These are phyloP conservation scores for Thecophora atra DNA, from an alignment of 2,888 invertebrate species.

Conservation along the genomic window DNA sequence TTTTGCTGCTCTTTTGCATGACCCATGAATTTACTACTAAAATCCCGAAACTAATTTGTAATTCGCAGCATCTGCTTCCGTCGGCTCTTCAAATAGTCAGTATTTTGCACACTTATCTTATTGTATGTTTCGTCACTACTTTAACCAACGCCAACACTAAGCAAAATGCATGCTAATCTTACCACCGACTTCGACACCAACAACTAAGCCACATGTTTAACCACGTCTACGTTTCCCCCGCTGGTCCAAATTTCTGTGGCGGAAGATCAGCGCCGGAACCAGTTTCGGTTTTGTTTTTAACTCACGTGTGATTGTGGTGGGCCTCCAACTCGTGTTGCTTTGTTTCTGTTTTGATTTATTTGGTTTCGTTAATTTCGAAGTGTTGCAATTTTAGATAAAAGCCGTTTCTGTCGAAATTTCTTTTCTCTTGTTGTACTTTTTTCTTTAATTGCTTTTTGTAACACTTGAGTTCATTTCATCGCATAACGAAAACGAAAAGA, in stretches of 20 bases:
- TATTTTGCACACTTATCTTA: neutral
- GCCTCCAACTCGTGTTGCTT: neutral
- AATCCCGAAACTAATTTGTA: neutral
- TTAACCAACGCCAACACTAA: neutral
- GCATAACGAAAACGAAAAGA: too few species aligned
- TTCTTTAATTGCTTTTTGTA: too few species aligned
- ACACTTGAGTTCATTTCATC: too few species aligned
- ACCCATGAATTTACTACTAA: conserved; percentile 3
- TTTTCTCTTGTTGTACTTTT: too few species aligned
- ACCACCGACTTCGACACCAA: conserved; percentile 1
- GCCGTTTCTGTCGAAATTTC: neutral
- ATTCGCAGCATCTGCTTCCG: too few species aligned
- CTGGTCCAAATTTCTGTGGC: conserved; percentile 19
- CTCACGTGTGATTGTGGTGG: conserved; percentile 12
- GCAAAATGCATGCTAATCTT: conserved; percentile 15
- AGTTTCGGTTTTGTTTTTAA: neutral
- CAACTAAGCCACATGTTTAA: conserved; percentile 33
- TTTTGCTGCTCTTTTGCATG: conserved; percentile 12
- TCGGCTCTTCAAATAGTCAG: neutral
- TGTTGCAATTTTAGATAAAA: neutral
- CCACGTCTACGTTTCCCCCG: conserved; percentile 25
- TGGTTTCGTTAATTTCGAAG: too few species aligned
- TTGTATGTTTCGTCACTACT: neutral
- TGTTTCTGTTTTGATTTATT: too few species aligned
- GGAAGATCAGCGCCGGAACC: conserved; percentile 23